phyloP scores from a whole-genome alignment of 2,888 invertebrate genomes.

The Pasiphila rectangulata region DNA sequence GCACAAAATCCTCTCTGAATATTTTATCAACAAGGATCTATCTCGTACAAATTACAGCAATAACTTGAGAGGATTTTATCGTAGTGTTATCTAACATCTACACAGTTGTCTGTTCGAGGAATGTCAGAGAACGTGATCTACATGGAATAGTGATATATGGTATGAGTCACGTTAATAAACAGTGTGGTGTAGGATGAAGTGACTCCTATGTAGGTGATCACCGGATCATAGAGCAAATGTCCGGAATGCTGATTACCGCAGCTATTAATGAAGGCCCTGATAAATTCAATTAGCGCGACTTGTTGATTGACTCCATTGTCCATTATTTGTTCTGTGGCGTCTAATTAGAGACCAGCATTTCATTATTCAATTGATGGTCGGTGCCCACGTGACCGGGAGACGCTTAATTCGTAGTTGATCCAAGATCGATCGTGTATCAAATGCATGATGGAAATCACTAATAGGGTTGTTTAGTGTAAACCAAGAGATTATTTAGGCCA shows the following conservation, averaged over 20 bases:
- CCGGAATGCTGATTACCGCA: constrained; percentile 23
- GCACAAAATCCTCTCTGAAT: no score
- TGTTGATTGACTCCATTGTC: constrained; percentile 28
- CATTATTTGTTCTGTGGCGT: constrained; percentile 12
- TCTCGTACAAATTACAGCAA: no score
- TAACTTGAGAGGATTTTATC: background rate
- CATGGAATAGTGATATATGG: no score
- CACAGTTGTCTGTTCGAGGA: background rate
- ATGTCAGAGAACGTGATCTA: background rate
- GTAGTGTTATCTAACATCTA: background rate
- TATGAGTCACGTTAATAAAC: background rate
- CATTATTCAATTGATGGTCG: constrained; percentile 24
- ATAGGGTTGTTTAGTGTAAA: no score
- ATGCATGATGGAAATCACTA: no score
- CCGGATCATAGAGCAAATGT: constrained; percentile 20
- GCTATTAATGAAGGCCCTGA: constrained; percentile 25
- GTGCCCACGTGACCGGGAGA: constrained; percentile 23
- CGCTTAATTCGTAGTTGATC: constrained; percentile 1
- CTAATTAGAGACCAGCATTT: constrained; percentile 23
- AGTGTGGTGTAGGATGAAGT: constrained; percentile 2
- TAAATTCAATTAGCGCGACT: constrained; percentile 27
- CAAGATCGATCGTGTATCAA: background rate
- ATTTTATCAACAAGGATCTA: no score
- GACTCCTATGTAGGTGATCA: constrained; percentile 12
- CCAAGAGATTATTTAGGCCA: no score